phyloP scores from a whole-genome alignment of 1,140 invertebrate species.

The Pinna nobilis region DNA sequence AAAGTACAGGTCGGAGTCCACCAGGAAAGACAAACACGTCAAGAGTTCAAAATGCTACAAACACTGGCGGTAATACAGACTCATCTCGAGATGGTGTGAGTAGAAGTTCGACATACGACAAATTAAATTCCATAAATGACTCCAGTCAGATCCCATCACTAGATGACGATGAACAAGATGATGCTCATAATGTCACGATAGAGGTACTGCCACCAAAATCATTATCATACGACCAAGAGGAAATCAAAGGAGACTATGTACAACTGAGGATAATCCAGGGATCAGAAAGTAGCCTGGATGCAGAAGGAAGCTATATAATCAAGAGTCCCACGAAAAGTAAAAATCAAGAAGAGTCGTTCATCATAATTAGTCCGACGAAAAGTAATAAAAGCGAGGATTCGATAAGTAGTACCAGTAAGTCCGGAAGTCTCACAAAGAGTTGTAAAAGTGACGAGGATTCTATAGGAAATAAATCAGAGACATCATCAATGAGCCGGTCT shows the following conservation, averaged over 20 bases:
- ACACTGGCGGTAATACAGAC: slow-evolving; percentile 30
- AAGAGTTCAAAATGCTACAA: slow-evolving; percentile 22
- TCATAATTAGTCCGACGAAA: not conserved
- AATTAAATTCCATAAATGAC: slow-evolving; percentile 54
- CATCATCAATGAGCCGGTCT: slow-evolving; percentile 10
- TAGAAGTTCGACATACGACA: slow-evolving; percentile 64
- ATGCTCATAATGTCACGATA: not conserved
- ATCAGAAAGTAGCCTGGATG: slow-evolving; percentile 5
- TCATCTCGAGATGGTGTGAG: slow-evolving; percentile 49
- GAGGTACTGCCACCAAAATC: not conserved
- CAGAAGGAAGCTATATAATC: slow-evolving; percentile 14
- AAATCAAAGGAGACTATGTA: slow-evolving; percentile 21
- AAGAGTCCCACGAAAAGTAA: not conserved
- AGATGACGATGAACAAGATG: slow-evolving; percentile 6
- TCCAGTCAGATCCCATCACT: slow-evolving; percentile 48
- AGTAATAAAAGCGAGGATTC: no score
- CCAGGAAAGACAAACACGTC: slow-evolving; percentile 23
- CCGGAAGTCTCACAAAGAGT: not conserved
- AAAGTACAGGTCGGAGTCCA: not conserved
- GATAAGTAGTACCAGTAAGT: not conserved
- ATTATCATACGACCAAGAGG: not conserved
- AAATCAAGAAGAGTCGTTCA: not conserved
- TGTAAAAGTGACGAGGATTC: slow-evolving; percentile 6
- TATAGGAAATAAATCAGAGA: not conserved
- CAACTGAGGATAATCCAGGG: slow-evolving; percentile 9